Evolutionary conservation across 2,797 vertebrate genomes (phyloP).

Genomic region (Rhincodon typus): DNA sequence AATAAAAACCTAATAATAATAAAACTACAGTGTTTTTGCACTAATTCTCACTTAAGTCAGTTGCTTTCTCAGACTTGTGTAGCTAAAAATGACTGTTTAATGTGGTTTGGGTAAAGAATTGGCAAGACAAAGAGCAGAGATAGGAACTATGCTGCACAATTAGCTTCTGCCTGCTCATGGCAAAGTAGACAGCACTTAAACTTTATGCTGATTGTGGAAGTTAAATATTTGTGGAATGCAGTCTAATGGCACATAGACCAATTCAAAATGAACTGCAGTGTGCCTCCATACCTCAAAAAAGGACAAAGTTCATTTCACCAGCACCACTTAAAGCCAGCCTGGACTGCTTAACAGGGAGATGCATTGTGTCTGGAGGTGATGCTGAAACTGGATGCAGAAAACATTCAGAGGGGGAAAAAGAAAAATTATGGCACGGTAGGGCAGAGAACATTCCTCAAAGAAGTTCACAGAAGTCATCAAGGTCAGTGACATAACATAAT

Average conservation of each 20-base stretch:
- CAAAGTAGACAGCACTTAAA: neutral
- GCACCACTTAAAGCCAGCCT: neutral
- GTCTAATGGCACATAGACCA: neutral
- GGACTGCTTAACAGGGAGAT: neutral
- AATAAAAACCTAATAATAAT: neutral
- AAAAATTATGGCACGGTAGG: neutral
- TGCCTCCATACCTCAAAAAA: neutral
- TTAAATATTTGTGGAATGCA: neutral
- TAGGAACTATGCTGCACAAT: neutral
- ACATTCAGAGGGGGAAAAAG: neutral
- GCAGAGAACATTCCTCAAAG: neutral
- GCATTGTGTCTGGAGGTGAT: no score
- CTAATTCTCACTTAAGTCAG: neutral
- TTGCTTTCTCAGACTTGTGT: neutral
- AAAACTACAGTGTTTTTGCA: neutral
- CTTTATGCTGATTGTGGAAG: neutral
- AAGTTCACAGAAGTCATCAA: neutral
- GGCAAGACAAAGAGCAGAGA: neutral
- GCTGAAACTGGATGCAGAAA: neutral
- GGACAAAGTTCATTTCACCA: neutral
- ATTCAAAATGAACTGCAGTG: neutral
- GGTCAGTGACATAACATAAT: neutral
- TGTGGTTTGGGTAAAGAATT: neutral
- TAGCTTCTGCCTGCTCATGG: neutral
- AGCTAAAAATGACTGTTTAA: neutral